Percentiles rank a stretch among this genome's conserved stretches.
Conservation (phyloP, 1,140 invertebrate species). For the Ceratina calcarata region DNA sequence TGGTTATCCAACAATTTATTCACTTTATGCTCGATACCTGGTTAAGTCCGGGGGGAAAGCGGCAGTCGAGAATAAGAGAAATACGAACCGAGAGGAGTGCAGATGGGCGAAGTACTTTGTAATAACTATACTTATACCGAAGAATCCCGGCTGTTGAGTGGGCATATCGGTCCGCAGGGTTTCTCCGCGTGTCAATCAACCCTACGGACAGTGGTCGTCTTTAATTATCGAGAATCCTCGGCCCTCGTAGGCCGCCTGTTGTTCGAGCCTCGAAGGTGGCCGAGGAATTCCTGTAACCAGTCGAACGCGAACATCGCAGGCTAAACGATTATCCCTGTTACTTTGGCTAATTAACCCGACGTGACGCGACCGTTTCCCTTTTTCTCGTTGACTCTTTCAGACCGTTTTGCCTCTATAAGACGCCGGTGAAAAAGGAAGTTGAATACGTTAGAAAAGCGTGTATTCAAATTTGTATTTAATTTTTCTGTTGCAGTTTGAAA, state of each 20-base stretch:
- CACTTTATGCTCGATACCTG: slow-evolving; percentile 15
- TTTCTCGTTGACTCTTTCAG: no score
- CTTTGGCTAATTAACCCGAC: slow-evolving; percentile 17
- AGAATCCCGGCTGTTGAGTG: slow-evolving; percentile 32
- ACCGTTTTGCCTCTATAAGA: background rate
- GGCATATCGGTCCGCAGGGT: slow-evolving; percentile 50
- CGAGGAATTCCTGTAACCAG: slow-evolving; percentile 29
- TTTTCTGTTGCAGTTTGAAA: slow-evolving; percentile 89
- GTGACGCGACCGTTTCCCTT: background rate
- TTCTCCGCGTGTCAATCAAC: slow-evolving; percentile 59
- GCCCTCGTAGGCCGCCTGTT: slow-evolving; percentile 47
- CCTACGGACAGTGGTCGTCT: slow-evolving; percentile 37
- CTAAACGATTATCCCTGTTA: slow-evolving; percentile 15
- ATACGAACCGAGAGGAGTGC: background rate
- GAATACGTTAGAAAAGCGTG: no score
- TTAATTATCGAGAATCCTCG: slow-evolving; percentile 61
- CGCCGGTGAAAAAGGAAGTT: no score
- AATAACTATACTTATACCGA: slow-evolving; percentile 53
- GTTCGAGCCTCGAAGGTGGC: slow-evolving; percentile 44
- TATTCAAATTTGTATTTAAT: background rate
- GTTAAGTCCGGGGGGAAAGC: no score
- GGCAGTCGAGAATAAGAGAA: no score
- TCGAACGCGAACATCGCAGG: slow-evolving; percentile 5
- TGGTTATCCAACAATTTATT: slow-evolving; percentile 49
- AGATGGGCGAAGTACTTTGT: slow-evolving; percentile 41